Evolutionary conservation across 2,888 invertebrate species (phyloP), one percentile per base, ranked within the genome.

Genomic region (Stenichneumon culpator): DNA sequence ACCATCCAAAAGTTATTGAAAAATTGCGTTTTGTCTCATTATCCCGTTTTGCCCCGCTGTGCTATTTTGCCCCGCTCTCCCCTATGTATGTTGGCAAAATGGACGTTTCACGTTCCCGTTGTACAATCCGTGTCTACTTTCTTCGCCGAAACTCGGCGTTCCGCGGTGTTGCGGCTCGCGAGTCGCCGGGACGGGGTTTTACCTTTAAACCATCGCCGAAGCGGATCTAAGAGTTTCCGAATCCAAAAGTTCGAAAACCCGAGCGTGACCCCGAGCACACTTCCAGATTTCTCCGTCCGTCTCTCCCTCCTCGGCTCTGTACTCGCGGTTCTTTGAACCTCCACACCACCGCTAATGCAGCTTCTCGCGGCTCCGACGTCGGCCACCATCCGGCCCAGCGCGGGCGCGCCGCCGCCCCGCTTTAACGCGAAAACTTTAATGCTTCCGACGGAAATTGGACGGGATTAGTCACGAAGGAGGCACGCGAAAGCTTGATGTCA

Each of bases 341-440:
- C 47, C 22, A 39, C 63, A 57, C 68, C 57, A 32, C 70, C 63
- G 73, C 83, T 79, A 74, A 74, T 79, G 73, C 69, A 82, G 63
- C 67, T 73, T 60, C 74, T 44, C 39, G 67, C 57, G 11, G 74
- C 44, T 54, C 19, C 52, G 39, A 19, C 16, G 54, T n/a, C 70
- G 22, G 57, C 14, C 39, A 44, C 11, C 32, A 28, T 28, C 60
- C 28, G 44, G 44, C 44, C 4, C 28, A 16, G 47, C 54, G 47
- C 63, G 22, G 36, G 69, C 57, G 57, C 77, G 19, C 28, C 22
- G 32, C 82, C 28, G 28, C 2, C 44, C 60, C 60, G 60, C 16
- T 86, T 87, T 88, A 89, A 89, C 87, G 88, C 86, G 88, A 87
- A 90, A 90, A 90, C 86, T 90, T 90, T 90, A 88, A 89, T 90